Percentiles rank a stretch among this genome's conserved stretches.
phyloP scores from a whole-genome alignment of 2,888 invertebrate species.

The Leuctra nigra region DNA sequence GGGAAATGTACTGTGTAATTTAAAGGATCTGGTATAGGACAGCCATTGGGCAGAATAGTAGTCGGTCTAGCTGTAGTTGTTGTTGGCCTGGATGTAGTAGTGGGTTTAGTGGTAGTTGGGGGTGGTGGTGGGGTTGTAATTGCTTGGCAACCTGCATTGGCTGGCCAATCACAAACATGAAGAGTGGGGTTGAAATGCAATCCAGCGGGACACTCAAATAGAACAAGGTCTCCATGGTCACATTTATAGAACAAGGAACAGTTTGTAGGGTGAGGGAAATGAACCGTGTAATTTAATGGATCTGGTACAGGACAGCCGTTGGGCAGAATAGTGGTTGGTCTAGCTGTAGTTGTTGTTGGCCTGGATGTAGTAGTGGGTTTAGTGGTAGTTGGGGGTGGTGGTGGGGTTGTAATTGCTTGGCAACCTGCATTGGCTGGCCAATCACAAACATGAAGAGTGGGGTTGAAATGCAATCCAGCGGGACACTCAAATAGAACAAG shows the following conservation, averaged over 20 bases:
- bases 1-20: conserved; percentile 16
- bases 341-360: not conserved
- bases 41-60: not conserved
- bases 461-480: conserved; percentile 30
- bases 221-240: no score
- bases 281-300: no score
- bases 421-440: conserved; percentile 31
- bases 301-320: not conserved
- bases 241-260: no score
- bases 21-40: not conserved
- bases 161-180: no score
- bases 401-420: not conserved
- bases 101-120: no score
- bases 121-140: no score
- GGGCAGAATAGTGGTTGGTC: not conserved
- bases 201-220: no score
- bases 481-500: conserved; percentile 29
- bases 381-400: not conserved
- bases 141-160: no score
- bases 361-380: not conserved
- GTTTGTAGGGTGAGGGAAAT: no score
- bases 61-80: no score
- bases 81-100: no score
- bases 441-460: conserved; percentile 29
- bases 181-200: no score